Conservation (phyloP, 1,140 invertebrate species). For the Leptinotarsa lineolata region DNA sequence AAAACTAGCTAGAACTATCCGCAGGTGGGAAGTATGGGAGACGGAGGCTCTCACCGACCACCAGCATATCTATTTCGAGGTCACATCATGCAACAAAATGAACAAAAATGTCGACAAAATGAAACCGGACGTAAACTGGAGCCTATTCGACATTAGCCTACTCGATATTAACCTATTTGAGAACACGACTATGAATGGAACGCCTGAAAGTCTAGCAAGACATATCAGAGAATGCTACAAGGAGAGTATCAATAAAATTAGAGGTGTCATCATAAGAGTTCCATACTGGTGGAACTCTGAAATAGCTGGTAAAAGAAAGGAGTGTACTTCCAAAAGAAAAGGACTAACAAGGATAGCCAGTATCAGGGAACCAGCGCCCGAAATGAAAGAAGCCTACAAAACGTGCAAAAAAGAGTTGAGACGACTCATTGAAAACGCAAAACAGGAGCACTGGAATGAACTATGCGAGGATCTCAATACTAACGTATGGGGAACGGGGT, state of each 20-base stretch:
- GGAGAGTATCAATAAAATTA: neutral
- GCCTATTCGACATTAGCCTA: neutral
- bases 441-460: slow-evolving; percentile 10
- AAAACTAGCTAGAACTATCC: neutral
- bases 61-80: neutral
- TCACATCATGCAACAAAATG: neutral
- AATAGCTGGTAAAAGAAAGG: neutral
- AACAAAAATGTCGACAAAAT: neutral
- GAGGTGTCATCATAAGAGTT: neutral
- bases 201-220: neutral
- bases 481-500: slow-evolving; percentile 31
- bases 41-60: neutral
- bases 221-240: neutral
- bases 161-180: neutral
- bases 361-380: neutral
- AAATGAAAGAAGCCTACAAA: neutral
- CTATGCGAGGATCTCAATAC: slow-evolving; percentile 22
- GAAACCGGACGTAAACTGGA: neutral
- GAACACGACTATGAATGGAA: neutral
- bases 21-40: neutral
- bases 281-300: neutral
- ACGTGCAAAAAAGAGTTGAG: slow-evolving; percentile 9
- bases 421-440: slow-evolving; percentile 16
- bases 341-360: neutral
- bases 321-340: neutral